These are phyloP conservation scores for Argyrosomus regius DNA, from an alignment of 2,797 vertebrate species.

Conservation along the genomic window DNA sequence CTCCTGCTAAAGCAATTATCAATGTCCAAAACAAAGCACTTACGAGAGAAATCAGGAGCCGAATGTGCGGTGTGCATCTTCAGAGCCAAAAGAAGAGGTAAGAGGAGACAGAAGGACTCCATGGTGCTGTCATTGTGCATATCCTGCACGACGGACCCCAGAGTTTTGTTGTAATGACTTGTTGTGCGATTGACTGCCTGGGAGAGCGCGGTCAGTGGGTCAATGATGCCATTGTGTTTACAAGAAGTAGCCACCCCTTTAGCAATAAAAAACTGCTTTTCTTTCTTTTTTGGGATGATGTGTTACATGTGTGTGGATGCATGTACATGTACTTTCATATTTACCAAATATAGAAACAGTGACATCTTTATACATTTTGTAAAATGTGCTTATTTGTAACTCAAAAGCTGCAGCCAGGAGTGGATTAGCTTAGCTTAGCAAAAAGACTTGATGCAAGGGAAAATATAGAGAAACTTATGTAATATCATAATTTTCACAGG, in stretches of 20 bases:
- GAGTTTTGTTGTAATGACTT: constrained; percentile 52
- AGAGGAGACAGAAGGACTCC: constrained; percentile 66
- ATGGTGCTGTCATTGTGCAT: constrained; percentile 70
- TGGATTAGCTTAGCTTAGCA: too few species aligned
- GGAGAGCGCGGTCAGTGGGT: constrained; percentile 61
- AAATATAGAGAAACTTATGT: too few species aligned
- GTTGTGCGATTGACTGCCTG: constrained; percentile 55
- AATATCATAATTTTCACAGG: too few species aligned
- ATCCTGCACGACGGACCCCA: constrained; percentile 50
- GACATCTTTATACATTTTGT: too few species aligned
- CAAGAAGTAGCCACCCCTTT: constrained; percentile 64
- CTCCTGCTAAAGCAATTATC: not conserved
- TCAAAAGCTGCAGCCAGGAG: too few species aligned
- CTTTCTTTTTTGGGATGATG: too few species aligned
- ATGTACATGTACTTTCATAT: too few species aligned
- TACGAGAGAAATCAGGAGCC: constrained; percentile 84
- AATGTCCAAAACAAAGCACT: constrained; percentile 64
- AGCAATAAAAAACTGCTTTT: constrained; percentile 34
- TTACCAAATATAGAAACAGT: too few species aligned
- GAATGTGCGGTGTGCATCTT: constrained; percentile 22
- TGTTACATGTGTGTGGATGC: too few species aligned
- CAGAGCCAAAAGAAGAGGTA: constrained; percentile 64
- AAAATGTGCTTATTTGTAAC: too few species aligned
- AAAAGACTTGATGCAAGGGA: too few species aligned
- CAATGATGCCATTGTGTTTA: constrained; percentile 83